These are phyloP conservation scores for Salticus scenicus DNA, from an alignment of 2,888 invertebrate genomes.

Conservation along the genomic window DNA sequence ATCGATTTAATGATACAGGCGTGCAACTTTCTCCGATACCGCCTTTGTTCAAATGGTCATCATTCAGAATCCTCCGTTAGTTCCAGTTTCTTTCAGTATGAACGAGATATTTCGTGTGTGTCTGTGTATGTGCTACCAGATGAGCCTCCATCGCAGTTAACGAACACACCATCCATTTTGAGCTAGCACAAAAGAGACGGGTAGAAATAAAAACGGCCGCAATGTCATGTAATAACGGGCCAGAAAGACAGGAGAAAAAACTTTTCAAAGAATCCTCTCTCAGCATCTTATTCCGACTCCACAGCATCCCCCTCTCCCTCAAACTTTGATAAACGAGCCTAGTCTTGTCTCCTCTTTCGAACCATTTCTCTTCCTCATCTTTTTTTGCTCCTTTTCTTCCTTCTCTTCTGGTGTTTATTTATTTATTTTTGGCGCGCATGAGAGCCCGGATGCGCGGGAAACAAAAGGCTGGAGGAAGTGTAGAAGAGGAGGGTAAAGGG, in stretches of 20 bases:
- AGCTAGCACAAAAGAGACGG: not conserved
- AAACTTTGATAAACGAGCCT: constrained; percentile 56
- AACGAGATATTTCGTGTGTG: not conserved
- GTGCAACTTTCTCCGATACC: not conserved
- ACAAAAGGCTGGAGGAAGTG: constrained; percentile 33
- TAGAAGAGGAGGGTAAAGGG: constrained; percentile 23
- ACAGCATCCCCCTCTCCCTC: not conserved
- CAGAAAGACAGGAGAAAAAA: not conserved
- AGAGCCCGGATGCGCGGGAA: constrained; percentile 36
- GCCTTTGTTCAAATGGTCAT: not conserved
- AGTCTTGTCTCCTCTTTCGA: constrained; percentile 54
- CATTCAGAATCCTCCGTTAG: constrained; percentile 1
- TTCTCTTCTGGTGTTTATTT: constrained; percentile 38
- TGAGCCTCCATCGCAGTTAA: not conserved
- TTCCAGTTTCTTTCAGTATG: constrained; percentile 3
- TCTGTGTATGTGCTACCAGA: not conserved
- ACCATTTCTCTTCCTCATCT: constrained; percentile 54
- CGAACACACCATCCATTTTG: constrained; percentile 9
- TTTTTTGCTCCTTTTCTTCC: constrained; percentile 34
- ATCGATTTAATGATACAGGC: constrained; percentile 6
- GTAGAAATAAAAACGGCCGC: constrained; percentile 7
- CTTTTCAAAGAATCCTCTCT: constrained; percentile 47
- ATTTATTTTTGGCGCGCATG: constrained; percentile 36
- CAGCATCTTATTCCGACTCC: constrained; percentile 39
- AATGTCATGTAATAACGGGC: constrained; percentile 16